A percentile compares a stretch with the other conserved stretches of the same genome.
Evolutionary conservation across 2,888 invertebrate species (phyloP).

Genomic region (Chrysina gloriosa): DNA sequence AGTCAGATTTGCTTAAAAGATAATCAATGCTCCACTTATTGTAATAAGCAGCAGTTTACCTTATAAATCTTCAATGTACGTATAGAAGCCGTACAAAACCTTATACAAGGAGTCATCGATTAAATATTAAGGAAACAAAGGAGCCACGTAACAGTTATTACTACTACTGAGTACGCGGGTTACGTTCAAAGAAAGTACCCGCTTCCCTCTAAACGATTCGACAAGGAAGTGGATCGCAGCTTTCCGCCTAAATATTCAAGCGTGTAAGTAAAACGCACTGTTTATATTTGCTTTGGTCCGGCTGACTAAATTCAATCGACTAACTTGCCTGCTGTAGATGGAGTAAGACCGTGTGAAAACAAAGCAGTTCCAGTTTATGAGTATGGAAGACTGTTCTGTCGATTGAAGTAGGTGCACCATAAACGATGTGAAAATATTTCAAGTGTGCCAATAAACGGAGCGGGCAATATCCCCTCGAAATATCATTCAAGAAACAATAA

Average conservation of each 20-base stretch:
- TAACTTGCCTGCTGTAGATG: not conserved
- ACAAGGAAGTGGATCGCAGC: constrained; percentile 8
- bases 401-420: constrained; percentile 11
- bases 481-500: not conserved
- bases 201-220: not conserved
- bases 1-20: not conserved
- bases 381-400: constrained; percentile 1
- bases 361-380: not conserved
- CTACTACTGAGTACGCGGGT: not conserved
- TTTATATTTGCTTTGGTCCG: not conserved
- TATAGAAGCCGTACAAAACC: not conserved
- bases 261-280: not conserved
- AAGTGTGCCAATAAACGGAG: not conserved
- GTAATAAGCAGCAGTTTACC: not conserved
- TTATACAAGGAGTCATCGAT: constrained; percentile 4
- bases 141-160: constrained; percentile 18
- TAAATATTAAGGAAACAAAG: constrained; percentile 13
- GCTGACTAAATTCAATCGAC: constrained; percentile 8
- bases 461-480: not conserved
- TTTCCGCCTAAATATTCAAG: constrained; percentile 6
- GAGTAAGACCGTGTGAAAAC: constrained; percentile 2
- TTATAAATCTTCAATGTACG: constrained; percentile 4
- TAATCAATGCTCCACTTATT: not conserved
- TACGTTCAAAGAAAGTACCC: not conserved
- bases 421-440: constrained; percentile 17